Evolutionary conservation across 2,797 vertebrate species (phyloP).

Genomic region (Eremophila alpestris): DNA sequence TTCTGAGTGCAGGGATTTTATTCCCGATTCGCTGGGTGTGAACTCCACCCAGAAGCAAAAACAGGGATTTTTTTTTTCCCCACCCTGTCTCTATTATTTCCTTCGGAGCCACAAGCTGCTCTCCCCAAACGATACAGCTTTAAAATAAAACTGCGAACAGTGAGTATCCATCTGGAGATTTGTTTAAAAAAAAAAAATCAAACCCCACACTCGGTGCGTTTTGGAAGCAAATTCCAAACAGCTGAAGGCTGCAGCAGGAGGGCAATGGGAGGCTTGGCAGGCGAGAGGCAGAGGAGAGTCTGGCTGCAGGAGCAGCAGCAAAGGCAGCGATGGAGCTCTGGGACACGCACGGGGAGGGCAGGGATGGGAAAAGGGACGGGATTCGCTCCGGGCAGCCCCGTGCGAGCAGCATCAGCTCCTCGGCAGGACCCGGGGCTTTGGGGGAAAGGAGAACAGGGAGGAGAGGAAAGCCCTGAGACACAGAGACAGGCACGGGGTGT

Average conservation of each 20-base stretch:
- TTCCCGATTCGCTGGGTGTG: not conserved
- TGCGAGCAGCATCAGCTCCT: not conserved
- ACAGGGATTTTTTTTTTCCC: not conserved
- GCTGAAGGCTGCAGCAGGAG: constrained; percentile 61
- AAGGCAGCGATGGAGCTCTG: not conserved
- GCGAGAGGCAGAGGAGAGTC: not conserved
- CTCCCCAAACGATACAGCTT: not conserved
- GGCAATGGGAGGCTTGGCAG: not conserved
- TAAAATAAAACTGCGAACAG: not conserved
- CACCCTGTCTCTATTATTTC: not conserved
- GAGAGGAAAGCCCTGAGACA: not conserved
- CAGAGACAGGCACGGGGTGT: not conserved
- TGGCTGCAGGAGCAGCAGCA: not conserved
- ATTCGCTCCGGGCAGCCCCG: not conserved
- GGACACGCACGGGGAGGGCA: not conserved
- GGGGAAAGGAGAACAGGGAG: not conserved
- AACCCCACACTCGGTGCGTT: not conserved
- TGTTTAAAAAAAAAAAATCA: not conserved
- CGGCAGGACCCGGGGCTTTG: not conserved
- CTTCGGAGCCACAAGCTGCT: not conserved
- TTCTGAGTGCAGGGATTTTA: not conserved
- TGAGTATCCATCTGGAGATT: constrained; percentile 24
- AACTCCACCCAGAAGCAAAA: not conserved
- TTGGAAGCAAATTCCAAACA: constrained; percentile 50
- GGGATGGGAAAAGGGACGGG: not conserved